Conservation (phyloP, 2,113 vertebrate species). For the Picathartes gymnocephalus region DNA sequence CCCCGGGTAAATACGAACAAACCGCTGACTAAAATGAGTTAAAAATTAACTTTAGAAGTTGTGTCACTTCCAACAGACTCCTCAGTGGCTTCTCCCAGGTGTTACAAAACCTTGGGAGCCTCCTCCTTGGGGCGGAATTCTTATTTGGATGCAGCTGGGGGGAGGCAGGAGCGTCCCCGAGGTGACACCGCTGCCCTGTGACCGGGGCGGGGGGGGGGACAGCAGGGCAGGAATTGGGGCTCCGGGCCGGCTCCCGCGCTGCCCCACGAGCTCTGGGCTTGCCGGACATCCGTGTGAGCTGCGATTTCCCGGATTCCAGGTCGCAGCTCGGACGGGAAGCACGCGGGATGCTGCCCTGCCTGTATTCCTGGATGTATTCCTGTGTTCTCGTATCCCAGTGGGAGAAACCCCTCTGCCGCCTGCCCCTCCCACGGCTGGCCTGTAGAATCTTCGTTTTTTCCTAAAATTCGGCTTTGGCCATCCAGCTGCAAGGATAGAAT, state of each 20-base stretch:
- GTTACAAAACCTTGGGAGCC: background rate
- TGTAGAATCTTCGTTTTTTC: background rate
- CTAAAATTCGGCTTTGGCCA: background rate
- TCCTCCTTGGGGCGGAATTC: background rate
- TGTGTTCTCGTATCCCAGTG: rapidly evolving
- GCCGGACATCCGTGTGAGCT: background rate
- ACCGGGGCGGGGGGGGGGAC: background rate
- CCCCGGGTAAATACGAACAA: rapidly evolving
- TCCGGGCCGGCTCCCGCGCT: background rate
- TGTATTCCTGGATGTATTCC: background rate
- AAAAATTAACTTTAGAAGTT: background rate
- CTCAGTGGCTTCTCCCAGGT: background rate
- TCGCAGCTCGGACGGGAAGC: background rate
- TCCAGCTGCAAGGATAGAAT: background rate
- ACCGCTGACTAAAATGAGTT: background rate
- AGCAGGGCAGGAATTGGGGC: background rate
- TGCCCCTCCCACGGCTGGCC: rapidly evolving
- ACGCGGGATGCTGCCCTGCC: background rate
- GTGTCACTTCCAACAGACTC: background rate
- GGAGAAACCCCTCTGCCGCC: background rate
- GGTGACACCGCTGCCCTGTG: background rate
- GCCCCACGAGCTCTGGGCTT: background rate
- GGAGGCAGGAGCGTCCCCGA: background rate
- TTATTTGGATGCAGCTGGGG: background rate
- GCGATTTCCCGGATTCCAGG: slow-evolving; percentile 2